These are phyloP conservation scores for Muraenolepis orangiensis DNA, from an alignment of 2,797 vertebrate genomes.

Conservation along the genomic window DNA sequence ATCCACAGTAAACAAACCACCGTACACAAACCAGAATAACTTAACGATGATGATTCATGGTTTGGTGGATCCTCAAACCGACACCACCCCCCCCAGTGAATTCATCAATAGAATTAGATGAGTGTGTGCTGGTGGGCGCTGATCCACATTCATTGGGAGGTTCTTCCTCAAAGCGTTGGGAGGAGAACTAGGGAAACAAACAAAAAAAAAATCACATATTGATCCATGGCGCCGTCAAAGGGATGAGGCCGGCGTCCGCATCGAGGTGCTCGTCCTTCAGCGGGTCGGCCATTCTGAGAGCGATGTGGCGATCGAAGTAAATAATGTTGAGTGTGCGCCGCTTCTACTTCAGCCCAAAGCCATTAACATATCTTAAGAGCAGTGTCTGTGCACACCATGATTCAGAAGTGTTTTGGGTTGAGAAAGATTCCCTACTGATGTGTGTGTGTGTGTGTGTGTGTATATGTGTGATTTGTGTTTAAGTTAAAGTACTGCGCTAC, in stretches of 20 bases:
- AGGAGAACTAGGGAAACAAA: background rate
- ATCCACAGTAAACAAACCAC: background rate
- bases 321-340: background rate
- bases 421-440: no score
- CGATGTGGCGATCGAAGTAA: background rate
- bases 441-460: background rate
- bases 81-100: background rate
- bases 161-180: background rate
- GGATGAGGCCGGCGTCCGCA: background rate
- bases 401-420: background rate
- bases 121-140: background rate
- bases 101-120: background rate
- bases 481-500: background rate
- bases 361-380: background rate
- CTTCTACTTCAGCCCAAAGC: background rate
- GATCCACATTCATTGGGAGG: background rate
- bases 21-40: background rate
- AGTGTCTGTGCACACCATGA: background rate
- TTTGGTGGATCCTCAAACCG: background rate
- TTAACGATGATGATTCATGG: background rate
- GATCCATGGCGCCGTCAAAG: background rate
- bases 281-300: background rate
- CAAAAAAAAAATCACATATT: background rate
- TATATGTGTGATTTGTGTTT: background rate
- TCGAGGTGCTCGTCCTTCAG: background rate